Base-by-base conservation (phyloP, 2,113 vertebrate genomes). In the Oncorhynchus nerka region DNA sequence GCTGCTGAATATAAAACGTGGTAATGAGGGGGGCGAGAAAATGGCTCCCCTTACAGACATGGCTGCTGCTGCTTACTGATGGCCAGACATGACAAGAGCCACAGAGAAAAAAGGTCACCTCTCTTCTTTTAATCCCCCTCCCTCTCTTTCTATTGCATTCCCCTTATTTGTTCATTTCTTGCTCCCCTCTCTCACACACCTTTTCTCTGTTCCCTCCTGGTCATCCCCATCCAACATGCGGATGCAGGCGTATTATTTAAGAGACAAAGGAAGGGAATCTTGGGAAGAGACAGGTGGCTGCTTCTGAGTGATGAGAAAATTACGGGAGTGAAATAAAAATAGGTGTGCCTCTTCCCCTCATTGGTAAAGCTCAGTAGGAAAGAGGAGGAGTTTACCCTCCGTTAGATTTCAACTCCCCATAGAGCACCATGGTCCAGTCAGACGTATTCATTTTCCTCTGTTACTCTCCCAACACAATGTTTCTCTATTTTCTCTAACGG, bases 221-320 rank as follows among this genome's bases (percentile, higher is more conserved):
- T 82, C 84, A 87, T 88, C 88, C 30, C 68, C 83, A 79, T 86
- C 90, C 84, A 9, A 68, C 80, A 87, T 89, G 78, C 73, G 83
- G 80, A 91, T 83, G 84, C 86, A 80, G 83, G 75, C 86, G 89
- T 92, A 90, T 93, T 91, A 92, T 90, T 90, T 79, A 84, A 86
- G 88, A 93, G 91, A 93, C 93, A 93, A 92, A 92, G 85, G 89
- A 90, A 88, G 78, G 80, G 81, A 86, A 82, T 89, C 86, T 88
- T 82, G 81, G 84, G 85, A 88, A 86, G 86, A 91, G 90, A 91
- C 92, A 93, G 87, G 89, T 92, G 85, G 89, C 85, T 79, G 80
- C 78, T 67, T 89, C 89, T 93, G 90, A 92, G 88, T 92, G 90
- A 93, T 91, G 89, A 91, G 80, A 91, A 92, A 92, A 93, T 91